These are phyloP conservation scores for Zaprionus lineosus DNA, from an alignment of 2,888 invertebrate species.

Conservation along the genomic window DNA sequence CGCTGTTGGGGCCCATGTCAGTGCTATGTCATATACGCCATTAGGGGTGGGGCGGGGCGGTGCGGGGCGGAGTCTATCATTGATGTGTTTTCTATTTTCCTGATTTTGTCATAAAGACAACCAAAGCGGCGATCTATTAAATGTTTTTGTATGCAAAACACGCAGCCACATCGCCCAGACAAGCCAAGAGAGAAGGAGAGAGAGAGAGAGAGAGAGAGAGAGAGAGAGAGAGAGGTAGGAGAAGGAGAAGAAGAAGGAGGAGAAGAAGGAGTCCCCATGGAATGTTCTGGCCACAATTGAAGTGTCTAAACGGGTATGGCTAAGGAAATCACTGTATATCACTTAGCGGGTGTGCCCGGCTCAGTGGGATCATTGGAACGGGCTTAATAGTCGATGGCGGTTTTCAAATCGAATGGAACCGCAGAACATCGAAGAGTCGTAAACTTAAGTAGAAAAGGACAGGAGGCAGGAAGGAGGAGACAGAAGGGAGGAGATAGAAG, in stretches of 20 bases:
- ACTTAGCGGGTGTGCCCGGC: constrained; percentile 58
- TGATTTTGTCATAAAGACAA: constrained; percentile 14
- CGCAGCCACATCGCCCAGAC: constrained; percentile 3
- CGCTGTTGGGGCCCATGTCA: constrained; percentile 10
- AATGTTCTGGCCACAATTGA: not conserved
- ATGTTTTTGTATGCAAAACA: constrained; percentile 41
- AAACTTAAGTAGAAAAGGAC: constrained; percentile 18
- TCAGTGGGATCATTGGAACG: constrained; percentile 40
- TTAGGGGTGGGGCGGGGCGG: constrained; percentile 11
- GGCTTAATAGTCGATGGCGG: constrained; percentile 21
- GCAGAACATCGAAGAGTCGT: constrained; percentile 12
- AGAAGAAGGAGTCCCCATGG: not conserved
- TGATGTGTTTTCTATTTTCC: constrained; percentile 16
- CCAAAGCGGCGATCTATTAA: constrained; percentile 17
- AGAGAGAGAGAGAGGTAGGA: too few species aligned
- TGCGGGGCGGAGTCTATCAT: constrained; percentile 22
- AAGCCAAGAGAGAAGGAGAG: too few species aligned
- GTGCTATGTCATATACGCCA: constrained; percentile 1
- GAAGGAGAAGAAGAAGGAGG: too few species aligned
- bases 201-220: too few species aligned
- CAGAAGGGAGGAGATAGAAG: not conserved
- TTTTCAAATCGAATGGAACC: constrained; percentile 11
- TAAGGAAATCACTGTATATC: constrained; percentile 60
- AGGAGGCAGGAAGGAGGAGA: not conserved
- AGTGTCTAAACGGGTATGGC: constrained; percentile 15